Base-by-base conservation (phyloP, 2,888 invertebrate species). In the Limnephilus auricula region DNA sequence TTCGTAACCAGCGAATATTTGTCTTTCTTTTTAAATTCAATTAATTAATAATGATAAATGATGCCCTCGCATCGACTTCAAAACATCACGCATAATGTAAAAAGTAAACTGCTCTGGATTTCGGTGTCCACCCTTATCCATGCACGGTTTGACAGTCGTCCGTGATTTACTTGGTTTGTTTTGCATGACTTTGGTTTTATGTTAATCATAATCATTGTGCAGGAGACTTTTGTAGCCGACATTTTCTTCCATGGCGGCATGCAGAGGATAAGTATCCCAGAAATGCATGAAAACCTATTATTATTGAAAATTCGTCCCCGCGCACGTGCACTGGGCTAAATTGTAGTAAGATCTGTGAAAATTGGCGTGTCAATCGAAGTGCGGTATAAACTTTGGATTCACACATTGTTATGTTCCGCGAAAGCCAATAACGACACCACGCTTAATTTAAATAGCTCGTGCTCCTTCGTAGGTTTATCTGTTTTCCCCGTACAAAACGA, bases 401-500 rank as follows among this genome's bases (percentile, higher is more conserved):
- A 65, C 79, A 82, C 40, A 82, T 84, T 45, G 83, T 32, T 10
- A 90, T 84, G 79, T 90, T 90, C 80, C 82, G 83, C 79, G 90
- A 65, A 9, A 90, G 83, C 80, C 90, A 83, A 90, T 90, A 90
- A 90, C 90, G 84, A 90, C 90, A 65, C 78, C 90, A 90, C 82
- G 90, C 80, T 90, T 90, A 83, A 90, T 84, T 90, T 90, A 83
- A 83, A 90, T 83, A 32, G 31, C 89, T 89, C 89, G 89, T 83
- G 89, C 34, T 65, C 25, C 25, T n/a, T 87, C 34, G 78, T 32
- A 50, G 85, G 65, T 87, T 78, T 65, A 78, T 18, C 87, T 32
- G 34, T 78, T 78, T 78, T 78, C 79, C 32, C 18, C 32, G 37
- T 78, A 88, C 30, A 88, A 34, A 78, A 34, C 87, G 79, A 79